Evolutionary conservation across 1,140 invertebrate genomes (phyloP).

Genomic region (Coboldia fuscipes): DNA sequence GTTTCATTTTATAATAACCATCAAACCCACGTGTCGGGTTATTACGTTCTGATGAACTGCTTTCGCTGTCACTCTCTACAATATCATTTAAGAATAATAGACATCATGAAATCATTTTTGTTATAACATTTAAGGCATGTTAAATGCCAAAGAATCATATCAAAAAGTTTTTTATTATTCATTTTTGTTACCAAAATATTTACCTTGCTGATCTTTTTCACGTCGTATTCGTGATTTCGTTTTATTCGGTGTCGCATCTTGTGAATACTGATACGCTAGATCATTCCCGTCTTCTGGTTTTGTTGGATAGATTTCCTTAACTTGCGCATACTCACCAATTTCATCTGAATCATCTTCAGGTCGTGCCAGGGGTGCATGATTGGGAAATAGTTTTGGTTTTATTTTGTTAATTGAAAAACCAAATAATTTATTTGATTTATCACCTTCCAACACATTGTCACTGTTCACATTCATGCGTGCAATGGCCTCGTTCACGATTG

Average conservation of each 20-base stretch:
- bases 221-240: slow-evolving; percentile 32
- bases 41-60: slow-evolving; percentile 33
- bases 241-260: slow-evolving; percentile 39
- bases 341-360: slow-evolving; percentile 40
- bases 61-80: slow-evolving; percentile 64
- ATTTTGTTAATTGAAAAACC: not conserved
- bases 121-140: not conserved
- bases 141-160: not conserved
- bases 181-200: slow-evolving; percentile 13
- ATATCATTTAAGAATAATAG: not conserved
- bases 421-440: slow-evolving; percentile 9
- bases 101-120: not conserved
- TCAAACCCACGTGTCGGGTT: slow-evolving; percentile 29
- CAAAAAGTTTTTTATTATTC: not conserved
- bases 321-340: slow-evolving; percentile 20
- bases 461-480: slow-evolving; percentile 45
- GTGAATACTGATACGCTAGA: slow-evolving; percentile 31
- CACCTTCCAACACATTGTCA: slow-evolving; percentile 12
- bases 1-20: slow-evolving; percentile 39
- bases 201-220: slow-evolving; percentile 40
- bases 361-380: slow-evolving; percentile 56
- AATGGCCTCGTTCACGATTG: slow-evolving; percentile 62
- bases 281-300: slow-evolving; percentile 27
- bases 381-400: slow-evolving; percentile 12
- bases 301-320: slow-evolving; percentile 9